Evolutionary conservation across 2,888 invertebrate genomes (phyloP), one percentile per base, ranked within the genome.

Genomic region (Mythimna lalbum): DNA sequence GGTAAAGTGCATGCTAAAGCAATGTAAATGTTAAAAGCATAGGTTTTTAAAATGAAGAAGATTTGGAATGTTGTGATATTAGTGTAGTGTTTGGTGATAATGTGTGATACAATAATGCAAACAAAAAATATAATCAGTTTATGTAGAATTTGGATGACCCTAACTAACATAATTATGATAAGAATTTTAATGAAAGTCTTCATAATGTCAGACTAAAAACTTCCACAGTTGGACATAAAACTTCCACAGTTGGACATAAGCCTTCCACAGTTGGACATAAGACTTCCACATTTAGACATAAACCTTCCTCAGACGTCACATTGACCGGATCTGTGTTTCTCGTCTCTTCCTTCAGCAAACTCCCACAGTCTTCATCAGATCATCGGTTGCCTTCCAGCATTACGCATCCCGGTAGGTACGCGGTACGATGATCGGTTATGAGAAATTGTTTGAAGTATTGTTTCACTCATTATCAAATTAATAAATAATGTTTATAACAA

Each of bases 21-120:
- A 80, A 83, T 69, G 43, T 71, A 39, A 64, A 62, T 57, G 17
- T 69, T 76, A 71, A 67, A 85, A 81, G 77, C 72, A 55, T 43
- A 63, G 63, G 33, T 14, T 53, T 14, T 12, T n/a, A n/a, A 52
- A 76, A 83, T 78, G 60, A 49, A 73, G 21, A 72, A 78, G 67
- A 69, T 63, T 56, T 52, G 33, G 33, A 73, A 77, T 73, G 65
- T 76, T 64, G 63, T 82, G 78, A 75, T 43, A 17, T 80, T 65
- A 78, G 74, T 78, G 69, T 84, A 53, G 76, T 80, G 76, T 84
- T 49, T 52, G 43, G 71, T 80, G 82, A 84, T 76, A 80, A 84
- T 82, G 78, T 65, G 82, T 82, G 82, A 87, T 64, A 77, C 75
- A 83, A 80, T 78, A 74, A 77, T 63, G 36, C 73, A 70, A 67